Evolutionary conservation across 2,888 invertebrate species (phyloP), one percentile per base, ranked within the genome.

Genomic region (Eledone cirrhosa): DNA sequence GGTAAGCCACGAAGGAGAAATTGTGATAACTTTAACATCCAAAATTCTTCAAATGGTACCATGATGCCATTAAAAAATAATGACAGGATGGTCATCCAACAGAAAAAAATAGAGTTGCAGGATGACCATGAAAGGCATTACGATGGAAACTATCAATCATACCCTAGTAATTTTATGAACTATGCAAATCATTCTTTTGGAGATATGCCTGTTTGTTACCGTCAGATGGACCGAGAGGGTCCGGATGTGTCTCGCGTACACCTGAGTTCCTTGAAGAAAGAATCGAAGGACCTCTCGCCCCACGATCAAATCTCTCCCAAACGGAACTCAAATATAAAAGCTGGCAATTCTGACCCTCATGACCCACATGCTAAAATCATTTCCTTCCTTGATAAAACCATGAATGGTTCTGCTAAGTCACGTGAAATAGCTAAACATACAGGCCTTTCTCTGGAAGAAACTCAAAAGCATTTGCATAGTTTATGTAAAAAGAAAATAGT

Each of bases 401-500:
- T 72, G 72, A 72, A 72, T 72, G 72, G 72, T 41, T 72, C 72
- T 72, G 72, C 72, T 31, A 72, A 72, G 31, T 72, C 72, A 72
- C 72, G 72, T 22, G 72, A 72, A 72, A 72, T 72, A 31, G 72
- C 72, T 41, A 72, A 72, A 41, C 72, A 72, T 72, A 72, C 72
- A 72, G 41, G 72, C 41, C 72, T 72, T 72, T 72, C 72, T 72
- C 72, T 72, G 29, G 72, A 72, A 72, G 72, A 72, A 41, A 72
- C 72, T 41, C 72, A 72, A 41, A 72, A 72, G 72, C 31, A 41
- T 41, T 72, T 72, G 72, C 72, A 72, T 72, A 72, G 72, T 72
- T 72, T 72, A 41, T 72, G 72, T 72, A 72, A 72, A 41, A 72
- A 72, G 72, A 72, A 72, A 72, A 72, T 72, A 72, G 72, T 72